Base-by-base conservation (phyloP, 2,888 invertebrate species). In the Acrocyrtus sp. region DNA sequence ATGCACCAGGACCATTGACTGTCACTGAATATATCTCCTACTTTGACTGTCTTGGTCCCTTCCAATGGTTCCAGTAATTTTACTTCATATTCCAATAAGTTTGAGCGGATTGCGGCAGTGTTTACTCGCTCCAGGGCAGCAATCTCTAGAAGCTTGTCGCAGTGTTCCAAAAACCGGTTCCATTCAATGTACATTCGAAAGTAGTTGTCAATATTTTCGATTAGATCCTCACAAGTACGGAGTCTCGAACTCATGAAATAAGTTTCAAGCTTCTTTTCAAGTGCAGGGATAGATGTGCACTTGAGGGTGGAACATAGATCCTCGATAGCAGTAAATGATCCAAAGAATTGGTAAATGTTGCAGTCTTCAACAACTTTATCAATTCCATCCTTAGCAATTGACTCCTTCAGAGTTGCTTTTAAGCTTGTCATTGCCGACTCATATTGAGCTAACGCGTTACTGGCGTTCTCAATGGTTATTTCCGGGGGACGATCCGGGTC, bases 1-100 rank as follows among this genome's bases (percentile, higher is more conserved):
- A 82, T 75, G 6, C 81, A 50, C 72, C 81, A 78, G 26, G 77
- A 72, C 50, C 39, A 61, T 15, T 68, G 56, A 19, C 29, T 60
- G 10, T 10, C 62, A 15, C 41, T 19, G 22, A 58, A 39, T 17
- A 78, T 54, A 10, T 69, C 60, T 3, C 34, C 21, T 68, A 26
- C 0, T 8, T 39, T 12, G 8, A 22, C 26, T 22, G 41, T 27
- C 54, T 50, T 22, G 48, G 41, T 39, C 26, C 34, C 19, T 29
- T 45, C n/a, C n/a, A n/a, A n/a, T n/a, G n/a, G n/a, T 50, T 34
- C 45, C 15, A 47, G 1, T 4, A 10, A 29, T 17, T 47, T 21
- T 5, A 61, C 6, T 53, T 53, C 19, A 0, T 29, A n/a, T 19
- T 56, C 61, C 17, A 43, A 10, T 27, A 60, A 17, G 15, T 17